phyloP scores from a whole-genome alignment of 2,888 invertebrate genomes.

The Drosophila buzzatii region DNA sequence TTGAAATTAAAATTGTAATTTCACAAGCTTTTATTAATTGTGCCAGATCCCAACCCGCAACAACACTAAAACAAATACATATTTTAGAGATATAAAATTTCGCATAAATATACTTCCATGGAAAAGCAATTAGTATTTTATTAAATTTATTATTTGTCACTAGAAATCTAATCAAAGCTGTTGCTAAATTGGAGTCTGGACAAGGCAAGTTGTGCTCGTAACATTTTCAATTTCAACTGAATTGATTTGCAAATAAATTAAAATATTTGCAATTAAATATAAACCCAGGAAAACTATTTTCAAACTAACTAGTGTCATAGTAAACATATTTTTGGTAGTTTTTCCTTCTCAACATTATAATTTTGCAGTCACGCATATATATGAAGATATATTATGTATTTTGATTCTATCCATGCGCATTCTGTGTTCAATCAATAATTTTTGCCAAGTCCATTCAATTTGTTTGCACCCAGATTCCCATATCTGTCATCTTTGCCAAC shows the following conservation, averaged over 20 bases:
- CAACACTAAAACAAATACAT: not conserved
- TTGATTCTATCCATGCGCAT: not conserved
- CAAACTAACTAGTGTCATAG: not conserved
- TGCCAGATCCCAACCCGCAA: not conserved
- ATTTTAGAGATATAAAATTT: not conserved
- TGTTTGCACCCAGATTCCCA: not conserved
- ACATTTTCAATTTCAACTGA: not conserved
- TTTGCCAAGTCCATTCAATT: not conserved
- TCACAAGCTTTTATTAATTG: not conserved
- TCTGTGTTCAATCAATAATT: constrained; percentile 53
- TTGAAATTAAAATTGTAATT: not conserved
- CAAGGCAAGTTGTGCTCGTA: not conserved
- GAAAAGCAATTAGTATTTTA: not conserved
- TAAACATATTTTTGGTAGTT: too few species aligned
- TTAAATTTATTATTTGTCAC: not conserved
- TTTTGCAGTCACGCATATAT: not conserved
- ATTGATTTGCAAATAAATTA: not conserved
- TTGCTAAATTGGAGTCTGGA: not conserved
- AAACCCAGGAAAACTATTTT: not conserved
- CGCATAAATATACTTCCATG: not conserved
- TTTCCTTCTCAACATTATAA: not conserved
- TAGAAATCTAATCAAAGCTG: not conserved
- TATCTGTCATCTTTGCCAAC: not conserved
- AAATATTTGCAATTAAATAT: not conserved
- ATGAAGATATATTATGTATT: not conserved